phyloP scores from a whole-genome alignment of 2,888 invertebrate genomes.

The Harmothoe impar region DNA sequence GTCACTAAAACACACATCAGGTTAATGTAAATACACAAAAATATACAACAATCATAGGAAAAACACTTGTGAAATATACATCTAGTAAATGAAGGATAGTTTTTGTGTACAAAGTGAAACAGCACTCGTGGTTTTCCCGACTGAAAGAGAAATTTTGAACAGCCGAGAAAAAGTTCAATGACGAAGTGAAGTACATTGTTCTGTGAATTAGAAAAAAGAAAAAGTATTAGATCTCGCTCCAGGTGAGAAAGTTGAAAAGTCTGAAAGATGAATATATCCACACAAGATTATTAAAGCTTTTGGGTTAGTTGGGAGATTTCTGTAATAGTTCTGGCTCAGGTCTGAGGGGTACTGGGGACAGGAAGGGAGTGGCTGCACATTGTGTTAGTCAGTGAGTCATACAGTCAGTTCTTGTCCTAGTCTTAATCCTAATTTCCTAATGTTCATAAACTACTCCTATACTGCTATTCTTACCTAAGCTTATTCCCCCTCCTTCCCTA shows the following conservation, averaged over 20 bases:
- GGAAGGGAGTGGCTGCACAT: background rate
- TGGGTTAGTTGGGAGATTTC: too few relatives aligned
- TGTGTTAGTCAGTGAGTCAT: background rate
- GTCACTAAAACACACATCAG: too few relatives aligned
- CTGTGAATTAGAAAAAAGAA: background rate
- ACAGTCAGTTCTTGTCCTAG: background rate
- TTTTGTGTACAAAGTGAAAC: background rate
- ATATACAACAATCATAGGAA: too few relatives aligned
- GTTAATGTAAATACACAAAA: too few relatives aligned
- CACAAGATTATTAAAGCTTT: background rate
- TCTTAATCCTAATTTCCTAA: slow-evolving; percentile 8
- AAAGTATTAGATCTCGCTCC: background rate
- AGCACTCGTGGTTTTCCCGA: background rate
- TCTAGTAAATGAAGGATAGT: background rate
- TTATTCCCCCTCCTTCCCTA: background rate
- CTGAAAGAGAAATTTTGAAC: slow-evolving; percentile 15
- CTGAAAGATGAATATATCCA: background rate
- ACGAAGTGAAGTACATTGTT: background rate
- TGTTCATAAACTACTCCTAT: background rate
- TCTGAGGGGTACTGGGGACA: too few relatives aligned
- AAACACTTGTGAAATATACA: background rate
- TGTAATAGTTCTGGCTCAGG: background rate
- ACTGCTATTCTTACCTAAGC: background rate
- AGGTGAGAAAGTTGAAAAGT: slow-evolving; percentile 10
- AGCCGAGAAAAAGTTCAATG: background rate